These are phyloP conservation scores for Knipowitschia caucasica DNA, from an alignment of 2,797 vertebrate genomes.

Conservation along the genomic window DNA sequence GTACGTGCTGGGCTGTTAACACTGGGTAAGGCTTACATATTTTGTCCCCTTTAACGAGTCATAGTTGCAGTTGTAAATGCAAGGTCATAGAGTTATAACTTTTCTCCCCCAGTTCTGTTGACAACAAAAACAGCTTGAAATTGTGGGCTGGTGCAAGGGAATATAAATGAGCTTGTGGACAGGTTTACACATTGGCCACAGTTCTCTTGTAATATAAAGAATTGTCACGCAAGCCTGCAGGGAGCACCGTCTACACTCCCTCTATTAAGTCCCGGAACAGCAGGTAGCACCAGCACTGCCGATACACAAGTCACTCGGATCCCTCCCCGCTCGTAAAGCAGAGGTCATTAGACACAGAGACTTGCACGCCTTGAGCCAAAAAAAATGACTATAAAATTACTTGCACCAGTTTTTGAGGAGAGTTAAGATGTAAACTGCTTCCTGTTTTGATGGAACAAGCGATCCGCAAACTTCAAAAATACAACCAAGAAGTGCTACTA, in stretches of 20 bases:
- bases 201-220: constrained; percentile 38
- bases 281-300: constrained; percentile 13
- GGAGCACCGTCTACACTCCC: constrained; percentile 16
- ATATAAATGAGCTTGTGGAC: constrained; percentile 18
- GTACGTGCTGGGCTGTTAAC: neutral
- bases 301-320: constrained; percentile 24
- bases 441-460: constrained; percentile 39
- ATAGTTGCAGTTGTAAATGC: too few species aligned
- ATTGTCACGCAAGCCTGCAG: constrained; percentile 35
- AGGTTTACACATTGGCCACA: constrained; percentile 24
- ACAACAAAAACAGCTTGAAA: neutral
- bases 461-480: constrained; percentile 51
- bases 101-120: neutral
- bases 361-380: constrained; percentile 13
- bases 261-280: constrained; percentile 33
- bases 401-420: constrained; percentile 9
- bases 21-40: too few species aligned
- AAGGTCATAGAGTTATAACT: neutral
- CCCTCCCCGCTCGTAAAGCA: constrained; percentile 35
- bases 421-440: neutral
- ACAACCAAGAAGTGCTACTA: constrained; percentile 64
- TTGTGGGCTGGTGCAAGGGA: neutral
- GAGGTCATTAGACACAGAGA: constrained; percentile 34
- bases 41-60: too few species aligned
- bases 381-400: constrained; percentile 3